Percentiles rank a stretch among this genome's conserved stretches.
These are phyloP conservation scores for Grammomys dolichurus DNA, from an alignment of 2,113 vertebrate species.

Conservation along the genomic window DNA sequence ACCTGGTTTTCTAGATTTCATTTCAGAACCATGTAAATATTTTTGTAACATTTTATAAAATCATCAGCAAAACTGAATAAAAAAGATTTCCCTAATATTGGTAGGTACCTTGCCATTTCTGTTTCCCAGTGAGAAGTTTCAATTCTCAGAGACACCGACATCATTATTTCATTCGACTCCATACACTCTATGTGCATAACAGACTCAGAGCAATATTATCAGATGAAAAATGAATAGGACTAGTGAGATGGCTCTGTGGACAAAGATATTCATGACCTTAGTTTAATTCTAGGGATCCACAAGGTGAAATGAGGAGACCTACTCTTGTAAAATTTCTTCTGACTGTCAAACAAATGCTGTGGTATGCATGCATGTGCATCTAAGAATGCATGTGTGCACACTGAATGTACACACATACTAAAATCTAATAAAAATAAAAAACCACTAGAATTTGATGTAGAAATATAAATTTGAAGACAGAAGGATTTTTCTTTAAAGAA, in stretches of 20 bases:
- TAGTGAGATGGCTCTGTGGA: neutral
- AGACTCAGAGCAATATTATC: conserved; percentile 31
- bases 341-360: neutral
- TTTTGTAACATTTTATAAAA: conserved; percentile 53
- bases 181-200: neutral
- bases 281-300: neutral
- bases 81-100: conserved; percentile 52
- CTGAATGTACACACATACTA: neutral
- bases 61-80: conserved; percentile 44
- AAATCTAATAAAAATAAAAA: neutral
- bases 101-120: conserved; percentile 17
- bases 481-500: conserved; percentile 30
- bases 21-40: conserved; percentile 40
- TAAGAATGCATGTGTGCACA: neutral
- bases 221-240: conserved; percentile 38
- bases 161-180: conserved; percentile 30
- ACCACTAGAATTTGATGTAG: conserved; percentile 18
- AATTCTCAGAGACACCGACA: conserved; percentile 38
- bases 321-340: neutral
- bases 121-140: conserved; percentile 44
- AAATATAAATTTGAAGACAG: conserved; percentile 56
- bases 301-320: neutral
- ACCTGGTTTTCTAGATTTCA: conserved; percentile 37
- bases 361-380: neutral
- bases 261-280: neutral